Base-by-base conservation (phyloP, 2,888 invertebrate genomes). In the Tupiocoris notatus region DNA sequence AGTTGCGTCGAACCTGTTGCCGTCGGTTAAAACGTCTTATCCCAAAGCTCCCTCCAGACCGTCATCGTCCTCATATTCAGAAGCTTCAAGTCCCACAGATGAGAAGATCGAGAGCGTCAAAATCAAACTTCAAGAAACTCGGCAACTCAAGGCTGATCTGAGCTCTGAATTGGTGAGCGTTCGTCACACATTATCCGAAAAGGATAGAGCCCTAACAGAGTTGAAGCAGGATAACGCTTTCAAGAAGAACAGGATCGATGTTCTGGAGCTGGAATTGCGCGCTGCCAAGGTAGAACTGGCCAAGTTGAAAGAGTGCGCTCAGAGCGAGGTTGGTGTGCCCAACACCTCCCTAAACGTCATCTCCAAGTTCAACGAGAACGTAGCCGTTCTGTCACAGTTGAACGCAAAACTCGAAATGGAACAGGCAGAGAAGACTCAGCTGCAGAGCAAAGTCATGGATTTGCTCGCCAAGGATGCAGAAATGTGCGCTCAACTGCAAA, bases 231-330 rank as follows among this genome's bases (percentile, higher is more conserved):
- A 76, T 12, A 66, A 68, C 54, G 24, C 76, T n/a, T 21, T 25
- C 20, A 62, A 65, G 20, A 67, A 76, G 18, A 76, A 65, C 59
- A 39, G 76, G 17, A 67, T 76, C 17, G 65, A 67, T 17, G 76
- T 76, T 17, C 76, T 76, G 18, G 76, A 76, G 25, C 21, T 76
- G 20, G 76, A 76, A 56, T 61, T 76, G 9, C 61, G 66, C 3
- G 66, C 75, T 7, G 22, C 75, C 24, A 75, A 75, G 18, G 66
- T 59, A n/a, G 58, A 75, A 18, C 66, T 66, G 18, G n/a, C 21
- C 24, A 70, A 67, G 16, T 17, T 76, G 7, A 75, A 57, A 21
- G 64, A 64, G n/a, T 12, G 24, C 58, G 25, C 21, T 7, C 1
- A 2, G 18, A 18, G 6, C 17, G 58, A 75, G 2, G 21, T 24